Conservation (phyloP, 2,113 vertebrate genomes). For the Steatornis caripensis region DNA sequence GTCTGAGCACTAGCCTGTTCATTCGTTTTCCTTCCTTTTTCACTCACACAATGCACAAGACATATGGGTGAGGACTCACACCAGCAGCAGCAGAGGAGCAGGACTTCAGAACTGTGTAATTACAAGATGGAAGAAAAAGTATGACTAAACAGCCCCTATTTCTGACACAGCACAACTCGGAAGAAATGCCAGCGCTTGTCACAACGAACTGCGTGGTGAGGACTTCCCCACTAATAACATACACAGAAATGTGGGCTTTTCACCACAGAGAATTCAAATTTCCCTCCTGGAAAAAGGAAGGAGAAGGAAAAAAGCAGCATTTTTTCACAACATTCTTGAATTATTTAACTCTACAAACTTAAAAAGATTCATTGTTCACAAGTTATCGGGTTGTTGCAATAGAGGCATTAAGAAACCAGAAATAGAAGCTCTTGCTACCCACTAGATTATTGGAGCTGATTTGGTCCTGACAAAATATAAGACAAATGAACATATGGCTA, state of each 20-base stretch:
- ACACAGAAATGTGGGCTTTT: background rate
- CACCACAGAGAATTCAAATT: background rate
- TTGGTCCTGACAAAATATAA: background rate
- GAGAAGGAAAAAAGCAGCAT: background rate
- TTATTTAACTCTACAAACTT: background rate
- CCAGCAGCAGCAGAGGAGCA: background rate
- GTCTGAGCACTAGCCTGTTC: background rate
- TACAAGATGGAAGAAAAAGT: background rate
- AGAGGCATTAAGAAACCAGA: background rate
- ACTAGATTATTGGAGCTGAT: background rate
- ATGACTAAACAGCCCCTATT: background rate
- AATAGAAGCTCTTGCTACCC: background rate
- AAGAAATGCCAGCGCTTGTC: background rate
- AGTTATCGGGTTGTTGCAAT: background rate
- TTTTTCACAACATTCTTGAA: background rate
- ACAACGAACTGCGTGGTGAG: background rate
- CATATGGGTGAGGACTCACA: background rate
- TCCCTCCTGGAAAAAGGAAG: background rate
- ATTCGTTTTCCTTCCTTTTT: background rate
- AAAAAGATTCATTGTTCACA: background rate
- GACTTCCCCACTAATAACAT: background rate
- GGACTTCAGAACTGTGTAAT: background rate
- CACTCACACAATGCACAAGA: background rate
- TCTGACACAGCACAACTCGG: background rate
- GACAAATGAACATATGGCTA: conserved; percentile 21